Evolutionary conservation across 1,140 invertebrate species (phyloP), one percentile per base, ranked within the genome.

Genomic region (Neelides sp.): DNA sequence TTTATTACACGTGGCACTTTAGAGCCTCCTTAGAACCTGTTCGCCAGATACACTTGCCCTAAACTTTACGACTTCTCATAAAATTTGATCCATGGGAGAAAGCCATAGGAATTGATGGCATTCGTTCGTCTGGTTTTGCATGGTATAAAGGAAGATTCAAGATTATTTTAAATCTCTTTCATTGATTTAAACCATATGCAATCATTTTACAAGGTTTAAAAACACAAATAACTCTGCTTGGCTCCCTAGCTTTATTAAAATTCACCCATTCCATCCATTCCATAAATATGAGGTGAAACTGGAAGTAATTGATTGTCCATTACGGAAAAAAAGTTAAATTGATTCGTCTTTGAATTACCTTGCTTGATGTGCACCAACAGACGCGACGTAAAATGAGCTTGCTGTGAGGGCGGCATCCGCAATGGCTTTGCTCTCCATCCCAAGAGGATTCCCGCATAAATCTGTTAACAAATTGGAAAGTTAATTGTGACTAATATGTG

Each of bases 381-480:
- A 76, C 17, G 71, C 69, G 49, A 74, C 73, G 59, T 79, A 79
- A 20, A 75, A 76, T 13, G 78, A 79, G 52, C 77, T 78, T 22
- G 78, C 78, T 27, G 70, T 73, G 54, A 82, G 72, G 30, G 75
- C 72, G 28, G 73, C 69, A 64, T 81, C 76, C 52, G 72, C 69
- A 65, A 82, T 80, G 8, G 64, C 69, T 44, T 75, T 76, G 37
- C 75, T 78, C 65, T 80, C 75, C 78, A 82, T 79, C 47, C 79
- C 79, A 44, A 82, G 68, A 23, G 78, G 68, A 43, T 64, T 64
- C 61, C 71, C 71, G 65, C 78, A 80, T 52, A 69, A 68, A 62
- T 69, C 77, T 78, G 69, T 50, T 70, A 72, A 52, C 67, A 64
- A 66, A 62, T 35, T 12, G 45, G 37, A 45, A 45, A 4, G 20